Conservation (phyloP, 2,113 vertebrate genomes). For the Sitta europaea region DNA sequence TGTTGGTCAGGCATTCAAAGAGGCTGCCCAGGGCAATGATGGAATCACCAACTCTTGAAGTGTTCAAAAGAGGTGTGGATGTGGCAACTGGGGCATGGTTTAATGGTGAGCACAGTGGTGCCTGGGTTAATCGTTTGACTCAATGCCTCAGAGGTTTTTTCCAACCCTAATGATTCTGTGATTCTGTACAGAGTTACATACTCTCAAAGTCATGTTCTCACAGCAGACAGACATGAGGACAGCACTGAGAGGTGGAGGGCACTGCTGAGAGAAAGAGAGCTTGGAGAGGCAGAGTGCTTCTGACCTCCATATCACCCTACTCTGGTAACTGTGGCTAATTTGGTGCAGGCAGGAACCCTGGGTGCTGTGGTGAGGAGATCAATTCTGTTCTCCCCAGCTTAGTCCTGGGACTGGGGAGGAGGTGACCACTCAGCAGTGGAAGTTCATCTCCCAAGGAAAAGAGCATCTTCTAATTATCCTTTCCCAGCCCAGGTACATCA, state of each 20-base stretch:
- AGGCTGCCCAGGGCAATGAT: background rate
- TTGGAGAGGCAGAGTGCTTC: background rate
- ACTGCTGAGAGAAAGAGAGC: background rate
- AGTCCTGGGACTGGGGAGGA: background rate
- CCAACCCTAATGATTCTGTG: too few relatives aligned
- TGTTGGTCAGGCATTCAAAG: background rate
- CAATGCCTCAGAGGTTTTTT: background rate
- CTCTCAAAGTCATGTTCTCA: background rate
- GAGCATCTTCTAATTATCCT: accelerated
- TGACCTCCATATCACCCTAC: background rate
- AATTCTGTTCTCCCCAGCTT: background rate
- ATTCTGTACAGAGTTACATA: accelerated
- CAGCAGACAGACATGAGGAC: background rate
- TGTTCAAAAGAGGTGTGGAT: background rate
- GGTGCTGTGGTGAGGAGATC: background rate
- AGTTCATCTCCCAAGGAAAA: background rate
- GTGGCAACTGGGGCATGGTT: background rate
- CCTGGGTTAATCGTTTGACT: background rate
- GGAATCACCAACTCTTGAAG: background rate
- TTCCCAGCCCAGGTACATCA: background rate
- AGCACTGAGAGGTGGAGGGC: background rate
- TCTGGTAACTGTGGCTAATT: background rate
- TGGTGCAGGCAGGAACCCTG: accelerated
- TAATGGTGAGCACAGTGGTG: background rate
- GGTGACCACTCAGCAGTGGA: background rate